These are phyloP conservation scores for Cryptoprocta ferox DNA, from an alignment of 2,797 vertebrate species.

Conservation along the genomic window DNA sequence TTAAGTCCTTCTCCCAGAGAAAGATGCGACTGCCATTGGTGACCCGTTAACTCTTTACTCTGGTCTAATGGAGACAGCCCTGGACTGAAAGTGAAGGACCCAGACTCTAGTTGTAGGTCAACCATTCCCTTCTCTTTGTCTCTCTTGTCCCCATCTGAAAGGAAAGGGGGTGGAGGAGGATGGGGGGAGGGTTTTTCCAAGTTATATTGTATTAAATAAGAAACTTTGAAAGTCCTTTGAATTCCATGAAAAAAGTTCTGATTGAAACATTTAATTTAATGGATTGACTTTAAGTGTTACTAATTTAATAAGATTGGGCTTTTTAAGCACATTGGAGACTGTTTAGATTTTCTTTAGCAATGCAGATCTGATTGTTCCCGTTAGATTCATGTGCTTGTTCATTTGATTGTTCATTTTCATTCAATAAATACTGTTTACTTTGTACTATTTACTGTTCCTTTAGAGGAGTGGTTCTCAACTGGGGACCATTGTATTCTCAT, in stretches of 20 bases:
- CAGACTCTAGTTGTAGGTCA: conserved; percentile 76
- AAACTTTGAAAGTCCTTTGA: conserved; percentile 20
- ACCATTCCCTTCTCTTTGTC: conserved; percentile 56
- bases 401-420: not conserved
- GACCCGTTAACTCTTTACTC: conserved; percentile 72
- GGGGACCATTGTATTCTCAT: not conserved
- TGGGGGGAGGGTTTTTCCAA: not conserved
- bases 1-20: conserved; percentile 76
- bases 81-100: conserved; percentile 75
- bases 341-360: not conserved
- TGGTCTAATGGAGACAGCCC: conserved; percentile 72
- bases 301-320: not conserved
- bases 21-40: conserved; percentile 64
- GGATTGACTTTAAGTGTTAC: conserved; percentile 33
- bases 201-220: conserved; percentile 24
- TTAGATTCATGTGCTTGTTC: not conserved
- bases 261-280: conserved; percentile 39
- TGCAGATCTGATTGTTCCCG: not conserved
- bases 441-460: not conserved
- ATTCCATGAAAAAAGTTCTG: not conserved
- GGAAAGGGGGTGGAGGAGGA: not conserved
- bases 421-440: not conserved
- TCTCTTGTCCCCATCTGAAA: conserved; percentile 32
- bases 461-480: not conserved
- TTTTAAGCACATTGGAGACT: not conserved